Evolutionary conservation across 2,888 invertebrate species (phyloP).

Genomic region (Gastracanthus pulcherrimus): DNA sequence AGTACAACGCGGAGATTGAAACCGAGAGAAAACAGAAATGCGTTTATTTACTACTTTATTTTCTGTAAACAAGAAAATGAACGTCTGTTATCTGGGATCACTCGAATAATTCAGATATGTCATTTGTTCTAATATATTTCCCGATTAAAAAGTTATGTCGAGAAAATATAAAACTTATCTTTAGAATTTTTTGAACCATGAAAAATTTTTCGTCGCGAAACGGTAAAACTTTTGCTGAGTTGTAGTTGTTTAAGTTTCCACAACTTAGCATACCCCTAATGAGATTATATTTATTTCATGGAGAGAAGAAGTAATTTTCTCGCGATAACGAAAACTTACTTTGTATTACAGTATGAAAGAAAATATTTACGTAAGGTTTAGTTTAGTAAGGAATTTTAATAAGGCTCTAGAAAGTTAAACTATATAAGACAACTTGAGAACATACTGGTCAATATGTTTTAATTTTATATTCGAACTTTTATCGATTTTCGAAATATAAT

Average conservation of each 20-base stretch:
- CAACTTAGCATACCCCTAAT: neutral
- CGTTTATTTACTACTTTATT: neutral
- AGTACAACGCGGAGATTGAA: neutral
- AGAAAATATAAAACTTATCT: too few species aligned
- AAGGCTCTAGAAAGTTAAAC: neutral
- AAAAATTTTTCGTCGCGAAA: too few species aligned
- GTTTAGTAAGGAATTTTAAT: neutral
- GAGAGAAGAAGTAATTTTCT: neutral
- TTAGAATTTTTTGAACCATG: too few species aligned
- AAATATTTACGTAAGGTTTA: neutral
- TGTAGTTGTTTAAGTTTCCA: neutral
- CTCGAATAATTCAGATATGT: too few species aligned
- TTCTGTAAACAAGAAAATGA: conserved; percentile 5
- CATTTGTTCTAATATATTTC: too few species aligned
- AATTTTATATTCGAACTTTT: too few species aligned
- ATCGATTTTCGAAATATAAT: too few species aligned
- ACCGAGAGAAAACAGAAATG: neutral
- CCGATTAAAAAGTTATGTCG: too few species aligned
- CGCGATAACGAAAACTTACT: neutral
- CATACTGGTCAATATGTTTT: neutral
- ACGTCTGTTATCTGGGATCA: too few species aligned
- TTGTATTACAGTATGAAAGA: neutral
- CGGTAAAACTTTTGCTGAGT: too few species aligned
- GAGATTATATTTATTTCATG: conserved; percentile 18
- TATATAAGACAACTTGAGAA: neutral